Base-by-base conservation (phyloP, 2,113 vertebrate genomes). In the Nerophis ophidion region DNA sequence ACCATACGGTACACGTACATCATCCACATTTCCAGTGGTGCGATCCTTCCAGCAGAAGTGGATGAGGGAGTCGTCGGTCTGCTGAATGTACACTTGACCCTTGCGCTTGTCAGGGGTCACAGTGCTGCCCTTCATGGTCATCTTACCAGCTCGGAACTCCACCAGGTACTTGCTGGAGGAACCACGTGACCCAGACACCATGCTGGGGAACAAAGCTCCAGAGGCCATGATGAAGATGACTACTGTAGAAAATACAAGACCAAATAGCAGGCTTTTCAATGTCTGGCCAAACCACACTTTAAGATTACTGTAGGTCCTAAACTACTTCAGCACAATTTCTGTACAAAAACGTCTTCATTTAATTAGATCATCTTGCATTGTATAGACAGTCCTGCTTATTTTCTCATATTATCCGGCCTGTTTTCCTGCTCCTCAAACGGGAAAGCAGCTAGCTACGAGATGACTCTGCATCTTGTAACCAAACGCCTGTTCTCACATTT, bases 11-110 rank as follows among this genome's bases (percentile, higher is more conserved):
- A 11, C 51, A 86, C 95, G 93, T 57, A 97, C 96, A 57, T 98
- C 95, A 7, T 98, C 95, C 1, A 97, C 93, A 0, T 90, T 97
- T 10, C 92, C 95, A 0, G 91, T 88, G 12, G 95, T 96, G 80
- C 96, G 84, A 87, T 98, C 96, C 75, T 98, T 98, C 96, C 96
- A 99, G 86, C 96, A 99, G 85, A 98, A 97, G 84, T 98, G 96
- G 45, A 98, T 97, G 68, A 98, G 92, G 14, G 96, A 98, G 77
- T 99, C 96, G 0, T 99, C 96, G 0, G 95, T 98, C 73, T 99
- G 96, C 86, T 99, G 96, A 76, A 99, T 90, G 84, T 98, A 99
- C 51, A 95, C 96, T 0, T 86, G 88, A 54, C 96, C 96, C 83
- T 98, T 98, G 65, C 96, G 92, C 59, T 98, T 97, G 81, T 99